Conservation (phyloP, 2,888 invertebrate species). For the Cheilosia variabilis region DNA sequence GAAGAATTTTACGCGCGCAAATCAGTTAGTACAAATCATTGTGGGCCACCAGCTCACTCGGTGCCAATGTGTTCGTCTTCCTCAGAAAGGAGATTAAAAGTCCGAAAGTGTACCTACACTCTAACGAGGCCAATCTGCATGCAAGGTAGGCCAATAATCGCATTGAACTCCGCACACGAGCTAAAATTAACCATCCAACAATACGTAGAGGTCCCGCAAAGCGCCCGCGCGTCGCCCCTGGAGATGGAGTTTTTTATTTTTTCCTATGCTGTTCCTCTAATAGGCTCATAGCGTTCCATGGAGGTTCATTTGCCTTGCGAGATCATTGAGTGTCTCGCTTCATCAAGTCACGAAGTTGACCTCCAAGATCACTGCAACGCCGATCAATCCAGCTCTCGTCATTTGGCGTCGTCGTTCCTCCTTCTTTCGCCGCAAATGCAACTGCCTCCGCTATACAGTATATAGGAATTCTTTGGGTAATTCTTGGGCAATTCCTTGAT, state of each 20-base stretch:
- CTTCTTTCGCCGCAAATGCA: background rate
- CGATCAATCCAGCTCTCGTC: slow-evolving; percentile 74
- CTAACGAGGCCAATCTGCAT: slow-evolving; percentile 75
- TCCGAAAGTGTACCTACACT: slow-evolving; percentile 37
- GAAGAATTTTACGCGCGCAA: slow-evolving; percentile 51
- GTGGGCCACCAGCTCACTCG: slow-evolving; percentile 14
- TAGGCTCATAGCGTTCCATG: slow-evolving; percentile 66
- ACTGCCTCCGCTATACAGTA: slow-evolving; percentile 9
- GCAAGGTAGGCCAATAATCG: slow-evolving; percentile 70
- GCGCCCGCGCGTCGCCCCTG: slow-evolving; percentile 1
- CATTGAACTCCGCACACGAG: slow-evolving; percentile 75
- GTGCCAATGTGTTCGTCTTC: slow-evolving; percentile 48
- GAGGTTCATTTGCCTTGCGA: slow-evolving; percentile 69
- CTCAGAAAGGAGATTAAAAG: slow-evolving; percentile 46
- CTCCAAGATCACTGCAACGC: slow-evolving; percentile 73
- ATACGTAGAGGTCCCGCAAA: slow-evolving; percentile 22
- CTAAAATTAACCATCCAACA: slow-evolving; percentile 66
- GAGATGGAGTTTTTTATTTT: slow-evolving; percentile 2
- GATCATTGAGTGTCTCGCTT: slow-evolving; percentile 77
- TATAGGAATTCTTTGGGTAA: slow-evolving; percentile 37
- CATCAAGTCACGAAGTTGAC: slow-evolving; percentile 78
- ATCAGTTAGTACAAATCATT: slow-evolving; percentile 38
- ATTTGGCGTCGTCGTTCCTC: slow-evolving; percentile 29
- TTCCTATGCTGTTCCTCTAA: slow-evolving; percentile 29
- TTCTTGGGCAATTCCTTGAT: slow-evolving; percentile 53